phyloP scores from a whole-genome alignment of 2,888 invertebrate species.

The Leptarthrus brevirostris region DNA sequence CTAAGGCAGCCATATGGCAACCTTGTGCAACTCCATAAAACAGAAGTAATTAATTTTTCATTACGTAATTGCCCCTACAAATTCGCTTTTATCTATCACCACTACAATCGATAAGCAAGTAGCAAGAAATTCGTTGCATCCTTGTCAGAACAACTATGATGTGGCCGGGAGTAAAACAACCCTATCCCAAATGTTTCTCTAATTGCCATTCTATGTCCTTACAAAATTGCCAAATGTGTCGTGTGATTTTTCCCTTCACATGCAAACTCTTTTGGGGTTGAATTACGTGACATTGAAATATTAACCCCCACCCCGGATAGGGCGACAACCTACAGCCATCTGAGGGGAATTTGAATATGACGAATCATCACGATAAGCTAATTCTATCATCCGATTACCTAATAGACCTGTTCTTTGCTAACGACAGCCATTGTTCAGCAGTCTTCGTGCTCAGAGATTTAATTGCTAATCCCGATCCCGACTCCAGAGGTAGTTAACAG shows the following conservation, averaged over 20 bases:
- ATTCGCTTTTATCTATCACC: background rate
- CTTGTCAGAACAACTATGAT: background rate
- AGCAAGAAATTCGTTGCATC: background rate
- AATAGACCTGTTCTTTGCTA: slow-evolving; percentile 35
- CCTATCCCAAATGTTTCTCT: slow-evolving; percentile 5
- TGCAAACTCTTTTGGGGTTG: background rate
- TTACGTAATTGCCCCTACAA: background rate
- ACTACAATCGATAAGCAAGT: background rate
- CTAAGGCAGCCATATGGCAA: background rate
- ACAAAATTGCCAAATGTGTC: slow-evolving; percentile 21
- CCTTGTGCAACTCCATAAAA: background rate
- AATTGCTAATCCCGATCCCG: slow-evolving; percentile 8
- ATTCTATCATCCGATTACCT: slow-evolving; percentile 51
- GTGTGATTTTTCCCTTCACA: slow-evolving; percentile 30
- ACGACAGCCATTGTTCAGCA: slow-evolving; percentile 33
- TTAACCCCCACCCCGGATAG: background rate
- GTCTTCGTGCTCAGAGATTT: slow-evolving; percentile 7
- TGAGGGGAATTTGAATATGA: slow-evolving; percentile 47
- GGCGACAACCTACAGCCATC: background rate
- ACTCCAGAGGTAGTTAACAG: slow-evolving; percentile 2
- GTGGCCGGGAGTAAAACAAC: background rate
- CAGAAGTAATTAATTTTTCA: background rate
- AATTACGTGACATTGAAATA: slow-evolving; percentile 26
- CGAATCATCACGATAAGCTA: slow-evolving; percentile 51
- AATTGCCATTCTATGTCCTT: slow-evolving; percentile 50